These are phyloP conservation scores for Entomobrya proxima DNA, from an alignment of 2,888 invertebrate species.

Conservation along the genomic window DNA sequence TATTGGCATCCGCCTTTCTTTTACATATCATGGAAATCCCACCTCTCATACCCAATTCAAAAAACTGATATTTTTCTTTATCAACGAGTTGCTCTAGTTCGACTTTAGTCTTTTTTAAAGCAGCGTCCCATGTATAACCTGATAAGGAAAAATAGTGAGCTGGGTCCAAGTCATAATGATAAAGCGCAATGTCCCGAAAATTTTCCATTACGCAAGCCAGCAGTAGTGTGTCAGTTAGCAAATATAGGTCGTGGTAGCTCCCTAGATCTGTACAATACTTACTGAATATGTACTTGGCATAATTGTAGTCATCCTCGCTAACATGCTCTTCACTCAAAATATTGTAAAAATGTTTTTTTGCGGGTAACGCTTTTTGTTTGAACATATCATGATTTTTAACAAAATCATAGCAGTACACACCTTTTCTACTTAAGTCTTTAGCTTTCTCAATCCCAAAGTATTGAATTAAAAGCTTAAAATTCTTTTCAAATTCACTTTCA, in stretches of 20 bases:
- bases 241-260: constrained; percentile 45
- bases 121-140: constrained; percentile 42
- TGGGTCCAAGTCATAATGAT: constrained; percentile 45
- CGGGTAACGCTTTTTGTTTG: constrained; percentile 14
- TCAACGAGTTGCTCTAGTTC: constrained; percentile 32
- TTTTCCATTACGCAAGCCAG: constrained; percentile 46
- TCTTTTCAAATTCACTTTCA: neutral
- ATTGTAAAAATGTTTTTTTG: constrained; percentile 23
- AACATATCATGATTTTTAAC: constrained; percentile 22
- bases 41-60: constrained; percentile 45
- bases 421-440: constrained; percentile 24
- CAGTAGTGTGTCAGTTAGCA: constrained; percentile 29
- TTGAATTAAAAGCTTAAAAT: constrained; percentile 26
- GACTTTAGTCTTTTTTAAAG: constrained; percentile 9
- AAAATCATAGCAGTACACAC: constrained; percentile 44
- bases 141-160: constrained; percentile 42
- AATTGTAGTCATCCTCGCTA: constrained; percentile 27
- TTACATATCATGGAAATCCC: constrained; percentile 35
- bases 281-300: constrained; percentile 17
- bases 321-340: constrained; percentile 19
- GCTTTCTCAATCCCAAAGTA: constrained; percentile 40
- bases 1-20: constrained; percentile 34
- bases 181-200: constrained; percentile 16
- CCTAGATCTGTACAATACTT: constrained; percentile 47
- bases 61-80: constrained; percentile 14